Base-by-base conservation (phyloP, 2,797 vertebrate genomes). In the Oryzias sinensis region DNA sequence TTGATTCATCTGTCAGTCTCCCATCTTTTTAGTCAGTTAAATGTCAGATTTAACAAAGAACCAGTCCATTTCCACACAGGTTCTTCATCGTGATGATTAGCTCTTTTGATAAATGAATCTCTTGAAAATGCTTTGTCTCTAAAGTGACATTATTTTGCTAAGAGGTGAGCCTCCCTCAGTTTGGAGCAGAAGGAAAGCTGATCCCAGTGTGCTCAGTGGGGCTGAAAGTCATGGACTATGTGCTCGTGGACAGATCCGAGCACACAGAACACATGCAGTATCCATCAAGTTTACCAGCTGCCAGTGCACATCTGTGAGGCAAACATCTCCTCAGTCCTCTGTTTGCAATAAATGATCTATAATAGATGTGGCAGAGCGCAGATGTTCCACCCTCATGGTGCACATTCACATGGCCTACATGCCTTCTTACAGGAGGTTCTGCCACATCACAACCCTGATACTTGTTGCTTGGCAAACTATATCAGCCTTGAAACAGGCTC, bases 381-480 rank as follows among this genome's bases (percentile, higher is more conserved):
- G 72, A 85, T 81, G 79, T 78, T 76, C 41, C 53, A 55, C 62
- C 56, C 84, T 67, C 59, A 72, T 53, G 49, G 63, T 72, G 44
- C 40, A 64, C 68, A 59, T 56, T 77, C 67, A 59, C 62, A 44
- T 47, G 63, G 72, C 51, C 60, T 46, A 18, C 77, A 74, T 62
- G 75, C 70, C 64, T 80, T 72, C 60, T 76, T 59, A 69, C 15
- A 6, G 62, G 61, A 75, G 53, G 65, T 45, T 37, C 81, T 80
- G 50, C 81, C 82, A 82, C 80, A 84, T 83, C 76, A 87, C 53
- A 85, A 79, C 78, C 74, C 72, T 62, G 57, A 58, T 72, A 56
- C 71, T 62, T 70, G 59, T 78, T 71, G 52, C 68, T 82, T 79
- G 83, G 77, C 78, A 85, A 83, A 82, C 74, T 84, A 66, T 75